Percentiles rank a stretch among this genome's conserved stretches.
phyloP scores from a whole-genome alignment of 1,140 invertebrate genomes.

The Brachionus asplanchnoidis region DNA sequence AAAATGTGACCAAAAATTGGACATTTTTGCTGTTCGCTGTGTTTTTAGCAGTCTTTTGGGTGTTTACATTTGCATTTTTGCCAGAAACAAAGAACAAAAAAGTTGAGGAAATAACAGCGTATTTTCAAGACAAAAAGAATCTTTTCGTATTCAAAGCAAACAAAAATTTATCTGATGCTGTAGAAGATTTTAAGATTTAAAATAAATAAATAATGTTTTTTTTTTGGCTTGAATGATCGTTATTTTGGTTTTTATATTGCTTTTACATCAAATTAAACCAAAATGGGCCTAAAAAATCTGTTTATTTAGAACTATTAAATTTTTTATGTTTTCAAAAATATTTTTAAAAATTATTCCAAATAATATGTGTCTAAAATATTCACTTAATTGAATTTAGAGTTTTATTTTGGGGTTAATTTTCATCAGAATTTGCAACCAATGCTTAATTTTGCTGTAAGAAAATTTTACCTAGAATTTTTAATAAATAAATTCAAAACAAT shows the following conservation, averaged over 20 bases:
- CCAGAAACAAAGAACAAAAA: constrained; percentile 98
- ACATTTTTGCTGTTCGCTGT: constrained; percentile 95
- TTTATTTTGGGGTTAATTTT: no score
- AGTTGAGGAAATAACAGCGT: constrained; percentile 78
- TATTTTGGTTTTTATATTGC: no score
- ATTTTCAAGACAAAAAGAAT: constrained; percentile 29
- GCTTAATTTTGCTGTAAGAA: no score
- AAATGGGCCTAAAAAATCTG: neutral
- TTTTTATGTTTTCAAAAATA: no score
- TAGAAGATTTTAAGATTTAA: neutral
- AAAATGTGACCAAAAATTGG: constrained; percentile 76
- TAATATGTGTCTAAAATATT: no score
- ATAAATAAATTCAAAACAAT: no score
- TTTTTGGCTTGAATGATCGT: neutral
- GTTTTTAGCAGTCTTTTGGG: constrained; percentile 89
- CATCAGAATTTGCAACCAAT: no score
- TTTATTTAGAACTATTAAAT: neutral
- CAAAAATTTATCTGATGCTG: neutral
- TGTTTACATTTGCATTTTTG: constrained; percentile 94
- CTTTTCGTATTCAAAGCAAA: constrained; percentile 18
- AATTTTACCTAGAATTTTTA: no score
- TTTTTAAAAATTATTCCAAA: no score
- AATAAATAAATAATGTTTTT: neutral
- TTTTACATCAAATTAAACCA: no score
- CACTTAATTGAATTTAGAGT: no score